Conservation (phyloP, 2,888 invertebrate genomes). For the Orthosia cruda region DNA sequence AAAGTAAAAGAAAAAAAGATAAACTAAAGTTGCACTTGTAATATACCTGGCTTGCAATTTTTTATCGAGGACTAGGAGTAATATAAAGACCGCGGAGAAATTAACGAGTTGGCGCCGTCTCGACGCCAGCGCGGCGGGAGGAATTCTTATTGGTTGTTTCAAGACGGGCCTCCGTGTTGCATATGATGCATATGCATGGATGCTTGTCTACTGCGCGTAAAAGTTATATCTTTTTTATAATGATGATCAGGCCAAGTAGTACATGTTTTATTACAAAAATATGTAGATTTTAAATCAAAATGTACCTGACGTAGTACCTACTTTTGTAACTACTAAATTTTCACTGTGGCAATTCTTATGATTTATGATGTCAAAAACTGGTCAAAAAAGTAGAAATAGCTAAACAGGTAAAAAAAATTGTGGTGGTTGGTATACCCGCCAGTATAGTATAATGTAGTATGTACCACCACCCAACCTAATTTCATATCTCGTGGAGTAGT, state of each 20-base stretch:
- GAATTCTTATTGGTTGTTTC: constrained; percentile 79
- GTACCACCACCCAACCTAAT: no score
- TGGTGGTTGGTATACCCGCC: no score
- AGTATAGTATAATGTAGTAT: no score
- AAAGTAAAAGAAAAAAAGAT: neutral
- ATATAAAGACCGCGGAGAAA: constrained; percentile 54
- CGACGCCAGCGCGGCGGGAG: constrained; percentile 73
- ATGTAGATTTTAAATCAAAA: neutral
- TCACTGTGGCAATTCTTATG: neutral
- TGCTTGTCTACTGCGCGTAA: constrained; percentile 41
- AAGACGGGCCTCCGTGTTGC: constrained; percentile 77
- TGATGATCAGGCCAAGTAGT: neutral
- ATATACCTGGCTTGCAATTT: constrained; percentile 23
- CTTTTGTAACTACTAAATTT: neutral
- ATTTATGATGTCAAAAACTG: no score
- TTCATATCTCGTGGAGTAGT: no score
- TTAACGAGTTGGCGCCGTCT: constrained; percentile 76
- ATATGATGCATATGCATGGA: constrained; percentile 29
- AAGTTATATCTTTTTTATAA: constrained; percentile 17
- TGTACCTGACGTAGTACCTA: neutral
- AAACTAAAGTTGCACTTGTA: neutral
- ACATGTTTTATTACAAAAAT: neutral
- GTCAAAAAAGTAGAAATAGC: no score
- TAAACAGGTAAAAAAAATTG: no score
- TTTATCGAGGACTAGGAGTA: constrained; percentile 22